Conservation (phyloP, 2,797 vertebrate genomes). For the Malurus splendens region DNA sequence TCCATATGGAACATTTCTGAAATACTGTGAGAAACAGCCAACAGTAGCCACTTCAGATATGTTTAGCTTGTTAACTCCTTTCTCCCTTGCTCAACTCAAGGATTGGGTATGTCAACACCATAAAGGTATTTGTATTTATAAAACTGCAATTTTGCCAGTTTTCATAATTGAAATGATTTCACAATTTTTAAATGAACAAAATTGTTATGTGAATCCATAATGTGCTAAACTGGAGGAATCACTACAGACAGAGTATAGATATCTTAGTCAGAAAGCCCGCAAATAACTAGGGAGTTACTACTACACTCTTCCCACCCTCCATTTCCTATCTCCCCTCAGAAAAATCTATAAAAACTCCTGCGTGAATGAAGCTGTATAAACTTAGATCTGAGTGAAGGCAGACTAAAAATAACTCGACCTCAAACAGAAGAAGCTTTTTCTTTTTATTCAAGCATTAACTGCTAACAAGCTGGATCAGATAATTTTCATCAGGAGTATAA, state of each 20-base stretch:
- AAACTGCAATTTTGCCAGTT: background rate
- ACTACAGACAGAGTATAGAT: background rate
- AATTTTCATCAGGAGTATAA: background rate
- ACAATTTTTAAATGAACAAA: background rate
- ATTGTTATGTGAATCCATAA: background rate
- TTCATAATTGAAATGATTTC: background rate
- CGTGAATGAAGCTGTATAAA: constrained; percentile 20
- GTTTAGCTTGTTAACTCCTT: constrained; percentile 15
- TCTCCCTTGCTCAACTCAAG: background rate
- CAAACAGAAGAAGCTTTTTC: background rate
- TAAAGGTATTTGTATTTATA: background rate
- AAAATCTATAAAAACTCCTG: background rate
- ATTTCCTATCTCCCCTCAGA: background rate
- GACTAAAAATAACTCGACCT: background rate
- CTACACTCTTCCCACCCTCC: background rate
- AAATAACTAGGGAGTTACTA: constrained; percentile 9
- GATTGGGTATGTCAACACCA: background rate
- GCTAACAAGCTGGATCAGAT: background rate
- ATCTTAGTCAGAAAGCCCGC: background rate
- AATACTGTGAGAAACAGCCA: background rate
- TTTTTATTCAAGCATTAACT: background rate
- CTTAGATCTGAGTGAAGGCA: background rate
- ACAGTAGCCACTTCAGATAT: background rate
- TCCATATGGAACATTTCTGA: constrained; percentile 36
- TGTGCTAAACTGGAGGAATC: background rate